A percentile compares a stretch with the other conserved stretches of the same genome.
These are phyloP conservation scores for Leptobrachium ailaonicum DNA, from an alignment of 2,113 vertebrate species.

Conservation along the genomic window DNA sequence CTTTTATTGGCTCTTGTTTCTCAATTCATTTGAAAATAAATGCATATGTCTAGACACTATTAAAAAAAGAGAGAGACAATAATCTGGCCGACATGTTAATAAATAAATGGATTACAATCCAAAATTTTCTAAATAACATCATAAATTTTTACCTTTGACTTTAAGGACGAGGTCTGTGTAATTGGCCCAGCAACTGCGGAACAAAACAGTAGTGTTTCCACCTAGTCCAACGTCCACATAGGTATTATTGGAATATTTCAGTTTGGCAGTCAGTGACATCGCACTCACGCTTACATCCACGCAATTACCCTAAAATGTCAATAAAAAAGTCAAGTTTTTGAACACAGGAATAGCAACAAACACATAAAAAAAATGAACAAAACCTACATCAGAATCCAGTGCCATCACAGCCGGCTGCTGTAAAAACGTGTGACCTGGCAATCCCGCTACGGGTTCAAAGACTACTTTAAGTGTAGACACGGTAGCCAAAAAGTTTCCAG, in stretches of 20 bases:
- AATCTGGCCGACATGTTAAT: too few species aligned
- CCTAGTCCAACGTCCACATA: conserved; percentile 58
- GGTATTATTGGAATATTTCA: conserved; percentile 64
- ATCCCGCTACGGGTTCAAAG: conserved; percentile 61
- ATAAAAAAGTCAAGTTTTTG: too few species aligned
- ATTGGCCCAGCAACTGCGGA: conserved; percentile 80
- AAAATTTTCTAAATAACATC: too few species aligned
- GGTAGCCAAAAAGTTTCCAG: conserved; percentile 57
- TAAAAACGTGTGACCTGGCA: conserved; percentile 63
- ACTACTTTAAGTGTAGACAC: conserved; percentile 65
- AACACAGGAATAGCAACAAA: not conserved
- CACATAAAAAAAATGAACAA: not conserved
- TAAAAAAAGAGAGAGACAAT: too few species aligned
- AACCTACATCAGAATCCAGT: conserved; percentile 68
- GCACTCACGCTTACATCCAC: conserved; percentile 78
- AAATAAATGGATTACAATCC: too few species aligned
- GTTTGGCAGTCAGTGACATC: conserved; percentile 66
- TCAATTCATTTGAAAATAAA: too few species aligned
- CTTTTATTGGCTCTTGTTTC: too few species aligned
- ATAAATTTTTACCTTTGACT: conserved; percentile 66
- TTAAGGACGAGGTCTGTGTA: conserved; percentile 74
- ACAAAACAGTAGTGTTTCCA: conserved; percentile 77
- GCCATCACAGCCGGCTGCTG: conserved; percentile 80
- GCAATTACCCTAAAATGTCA: conserved; percentile 74
- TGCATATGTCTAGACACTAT: too few species aligned